Conservation (phyloP, 2,888 invertebrate genomes). For the Eupsilia transversa region DNA sequence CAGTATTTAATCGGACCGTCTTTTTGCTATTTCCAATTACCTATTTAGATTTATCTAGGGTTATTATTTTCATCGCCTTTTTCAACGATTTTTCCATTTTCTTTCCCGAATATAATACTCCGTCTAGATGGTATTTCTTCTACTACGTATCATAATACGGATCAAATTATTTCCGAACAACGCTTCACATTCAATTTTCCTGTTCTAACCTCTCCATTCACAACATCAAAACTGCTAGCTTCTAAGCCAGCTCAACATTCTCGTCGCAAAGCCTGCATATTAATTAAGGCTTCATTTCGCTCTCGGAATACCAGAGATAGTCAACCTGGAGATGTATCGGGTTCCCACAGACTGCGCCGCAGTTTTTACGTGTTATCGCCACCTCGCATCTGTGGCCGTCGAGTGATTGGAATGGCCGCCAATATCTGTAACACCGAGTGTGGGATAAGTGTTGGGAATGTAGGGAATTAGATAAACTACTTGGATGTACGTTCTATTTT, state of each 20-base stretch:
- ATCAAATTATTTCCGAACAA: not conserved
- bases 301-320: conserved; percentile 65
- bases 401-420: conserved; percentile 68
- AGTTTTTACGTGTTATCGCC: conserved; percentile 66
- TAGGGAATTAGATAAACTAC: conserved; percentile 11
- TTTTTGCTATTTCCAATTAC: not conserved
- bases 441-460: conserved; percentile 50
- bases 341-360: conserved; percentile 65
- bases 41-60: too few species aligned
- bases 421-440: conserved; percentile 64
- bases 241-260: conserved; percentile 37
- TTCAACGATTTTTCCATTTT: not conserved
- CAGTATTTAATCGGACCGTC: not conserved
- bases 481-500: conserved; percentile 6
- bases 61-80: not conserved
- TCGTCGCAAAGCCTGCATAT: conserved; percentile 56
- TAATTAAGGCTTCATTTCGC: conserved; percentile 67
- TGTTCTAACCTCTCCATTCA: conserved; percentile 35
- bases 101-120: not conserved
- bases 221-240: conserved; percentile 14
- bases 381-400: conserved; percentile 65
- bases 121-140: not conserved
- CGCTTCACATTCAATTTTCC: not conserved
- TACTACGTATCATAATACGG: too few species aligned
- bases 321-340: conserved; percentile 58